Percentiles rank a stretch among this genome's conserved stretches.
These are phyloP conservation scores for Corythornis cristatus DNA, from an alignment of 2,113 vertebrate genomes.

Conservation along the genomic window DNA sequence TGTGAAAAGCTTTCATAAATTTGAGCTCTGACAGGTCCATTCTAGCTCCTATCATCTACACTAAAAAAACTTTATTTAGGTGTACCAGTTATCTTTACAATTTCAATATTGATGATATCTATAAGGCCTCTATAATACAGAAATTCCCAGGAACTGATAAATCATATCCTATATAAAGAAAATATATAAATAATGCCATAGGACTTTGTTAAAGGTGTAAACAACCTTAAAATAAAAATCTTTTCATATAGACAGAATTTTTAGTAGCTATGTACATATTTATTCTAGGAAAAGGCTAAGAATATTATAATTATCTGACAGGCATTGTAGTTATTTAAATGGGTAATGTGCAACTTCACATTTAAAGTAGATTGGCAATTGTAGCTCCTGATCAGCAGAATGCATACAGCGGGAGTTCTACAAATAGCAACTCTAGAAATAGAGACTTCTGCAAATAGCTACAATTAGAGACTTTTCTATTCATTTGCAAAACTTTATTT, in stretches of 20 bases:
- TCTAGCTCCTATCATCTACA: constrained; percentile 42
- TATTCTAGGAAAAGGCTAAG: neutral
- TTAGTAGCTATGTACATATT: neutral
- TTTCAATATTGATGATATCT: constrained; percentile 28
- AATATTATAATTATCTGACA: neutral
- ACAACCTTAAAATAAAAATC: neutral
- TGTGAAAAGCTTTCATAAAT: constrained; percentile 57
- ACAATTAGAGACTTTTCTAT: neutral
- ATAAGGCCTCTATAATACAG: neutral
- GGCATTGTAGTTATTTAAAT: neutral
- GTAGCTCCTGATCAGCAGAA: neutral
- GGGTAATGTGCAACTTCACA: neutral
- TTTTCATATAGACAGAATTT: neutral
- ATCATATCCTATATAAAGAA: neutral
- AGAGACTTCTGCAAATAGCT: neutral
- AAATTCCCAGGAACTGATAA: constrained; percentile 4
- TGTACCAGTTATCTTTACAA: constrained; percentile 31
- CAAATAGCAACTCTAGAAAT: neutral
- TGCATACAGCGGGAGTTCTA: neutral
- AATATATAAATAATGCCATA: neutral
- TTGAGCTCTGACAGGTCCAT: constrained; percentile 32
- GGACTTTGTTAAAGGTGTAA: neutral
- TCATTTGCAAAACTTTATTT: neutral
- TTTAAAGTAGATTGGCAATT: neutral
- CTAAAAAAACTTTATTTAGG: constrained; percentile 50